Conservation (phyloP, 2,113 vertebrate species). For the Syngnathoides biaculeatus region DNA sequence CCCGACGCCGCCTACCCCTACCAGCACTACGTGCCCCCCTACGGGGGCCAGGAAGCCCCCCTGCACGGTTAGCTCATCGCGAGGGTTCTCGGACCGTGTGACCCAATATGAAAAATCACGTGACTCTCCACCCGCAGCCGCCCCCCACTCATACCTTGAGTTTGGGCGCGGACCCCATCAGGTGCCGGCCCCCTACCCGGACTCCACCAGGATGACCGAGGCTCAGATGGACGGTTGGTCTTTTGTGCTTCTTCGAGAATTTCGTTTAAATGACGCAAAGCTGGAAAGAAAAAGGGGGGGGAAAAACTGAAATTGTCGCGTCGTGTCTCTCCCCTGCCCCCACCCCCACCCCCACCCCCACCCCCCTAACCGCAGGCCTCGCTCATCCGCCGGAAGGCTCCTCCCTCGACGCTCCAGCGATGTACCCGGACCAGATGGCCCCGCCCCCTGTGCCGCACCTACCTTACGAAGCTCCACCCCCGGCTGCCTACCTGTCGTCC, state of each 20-base stretch:
- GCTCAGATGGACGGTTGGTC: slow-evolving; percentile 65
- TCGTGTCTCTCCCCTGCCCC: too few species aligned
- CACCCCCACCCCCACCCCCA: too few species aligned
- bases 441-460: slow-evolving; percentile 58
- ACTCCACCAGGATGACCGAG: slow-evolving; percentile 61
- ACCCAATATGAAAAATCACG: neutral
- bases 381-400: slow-evolving; percentile 69
- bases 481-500: slow-evolving; percentile 70
- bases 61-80: slow-evolving; percentile 33
- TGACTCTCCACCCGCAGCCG: slow-evolving; percentile 36
- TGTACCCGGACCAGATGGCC: slow-evolving; percentile 76
- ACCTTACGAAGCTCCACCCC: slow-evolving; percentile 74
- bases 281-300: too few species aligned
- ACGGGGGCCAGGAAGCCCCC: slow-evolving; percentile 49
- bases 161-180: slow-evolving; percentile 53
- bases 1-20: slow-evolving; percentile 71
- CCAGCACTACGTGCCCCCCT: slow-evolving; percentile 65
- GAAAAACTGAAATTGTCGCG: too few species aligned
- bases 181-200: slow-evolving; percentile 61
- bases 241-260: neutral
- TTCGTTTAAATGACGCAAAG: neutral
- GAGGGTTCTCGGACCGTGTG: neutral
- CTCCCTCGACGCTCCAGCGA: slow-evolving; percentile 67
- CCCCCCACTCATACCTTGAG: slow-evolving; percentile 58
- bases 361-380: slow-evolving; percentile 74